phyloP scores from a whole-genome alignment of 2,113 vertebrate species.

The Mastomys natalensis region DNA sequence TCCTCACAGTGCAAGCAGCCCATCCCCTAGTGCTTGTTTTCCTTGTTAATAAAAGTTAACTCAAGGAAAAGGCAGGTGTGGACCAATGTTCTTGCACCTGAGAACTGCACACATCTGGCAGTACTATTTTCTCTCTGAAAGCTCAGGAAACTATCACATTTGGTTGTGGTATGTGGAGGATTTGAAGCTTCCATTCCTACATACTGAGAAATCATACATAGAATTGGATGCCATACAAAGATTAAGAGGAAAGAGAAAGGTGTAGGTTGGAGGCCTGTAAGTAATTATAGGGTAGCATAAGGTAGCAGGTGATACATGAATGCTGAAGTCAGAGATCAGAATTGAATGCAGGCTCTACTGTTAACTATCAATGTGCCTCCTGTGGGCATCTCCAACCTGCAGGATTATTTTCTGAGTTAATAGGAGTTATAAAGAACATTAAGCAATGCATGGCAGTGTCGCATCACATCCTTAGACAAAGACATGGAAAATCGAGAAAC shows the following conservation, averaged over 20 bases:
- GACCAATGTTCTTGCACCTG: not conserved
- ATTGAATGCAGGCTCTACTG: not conserved
- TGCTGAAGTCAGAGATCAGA: not conserved
- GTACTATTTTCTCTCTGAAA: not conserved
- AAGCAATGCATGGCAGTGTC: not conserved
- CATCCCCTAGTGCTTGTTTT: not conserved
- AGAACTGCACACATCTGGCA: not conserved
- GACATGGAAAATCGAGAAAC: not conserved
- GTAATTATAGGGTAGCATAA: not conserved
- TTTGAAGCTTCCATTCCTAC: not conserved
- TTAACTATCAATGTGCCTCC: not conserved
- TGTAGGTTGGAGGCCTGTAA: not conserved
- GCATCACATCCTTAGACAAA: not conserved
- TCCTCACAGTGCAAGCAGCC: not conserved
- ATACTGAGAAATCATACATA: not conserved
- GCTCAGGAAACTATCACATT: not conserved
- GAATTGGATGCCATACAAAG: not conserved
- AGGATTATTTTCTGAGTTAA: not conserved
- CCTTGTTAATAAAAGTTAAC: not conserved
- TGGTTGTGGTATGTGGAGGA: constrained; percentile 11
- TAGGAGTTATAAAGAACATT: not conserved
- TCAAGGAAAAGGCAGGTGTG: not conserved
- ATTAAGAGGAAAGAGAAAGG: constrained; percentile 14
- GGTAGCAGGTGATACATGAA: not conserved
- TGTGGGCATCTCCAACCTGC: not conserved